A percentile compares a stretch with the other conserved stretches of the same genome.
These are phyloP conservation scores for Osmoderma eremita DNA, from an alignment of 2,888 invertebrate genomes.

Conservation along the genomic window DNA sequence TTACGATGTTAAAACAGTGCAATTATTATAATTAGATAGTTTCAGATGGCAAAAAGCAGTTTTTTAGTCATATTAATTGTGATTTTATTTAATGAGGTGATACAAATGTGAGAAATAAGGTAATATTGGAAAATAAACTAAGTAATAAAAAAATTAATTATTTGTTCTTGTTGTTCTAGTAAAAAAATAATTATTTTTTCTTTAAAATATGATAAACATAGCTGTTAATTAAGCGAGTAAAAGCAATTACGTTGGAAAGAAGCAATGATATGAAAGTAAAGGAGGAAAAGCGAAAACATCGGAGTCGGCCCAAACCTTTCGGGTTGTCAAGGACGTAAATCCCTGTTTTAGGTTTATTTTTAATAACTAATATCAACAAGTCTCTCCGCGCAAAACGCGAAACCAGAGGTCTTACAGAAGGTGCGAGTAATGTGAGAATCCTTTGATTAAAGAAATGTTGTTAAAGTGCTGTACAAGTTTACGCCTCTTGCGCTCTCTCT, in stretches of 20 bases:
- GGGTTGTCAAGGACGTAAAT: constrained; percentile 48
- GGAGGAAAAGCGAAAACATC: constrained; percentile 17
- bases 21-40: no score
- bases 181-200: no score
- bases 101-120: not conserved
- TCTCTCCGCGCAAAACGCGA: not conserved
- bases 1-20: no score
- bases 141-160: no score
- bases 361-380: no score
- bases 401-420: not conserved
- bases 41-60: no score
- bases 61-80: no score
- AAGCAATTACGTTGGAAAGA: constrained; percentile 5
- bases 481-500: constrained; percentile 30
- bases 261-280: constrained; percentile 15
- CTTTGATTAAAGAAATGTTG: not conserved
- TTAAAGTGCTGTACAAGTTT: constrained; percentile 28
- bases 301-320: constrained; percentile 48
- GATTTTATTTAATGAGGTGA: no score
- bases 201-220: not conserved
- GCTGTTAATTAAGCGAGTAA: not conserved
- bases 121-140: not conserved
- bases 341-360: no score
- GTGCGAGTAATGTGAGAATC: not conserved
- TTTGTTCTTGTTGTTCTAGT: no score